A percentile compares a stretch with the other conserved stretches of the same genome.
Evolutionary conservation across 2,113 vertebrate genomes (phyloP).

Genomic region (Etheostoma spectabile): DNA sequence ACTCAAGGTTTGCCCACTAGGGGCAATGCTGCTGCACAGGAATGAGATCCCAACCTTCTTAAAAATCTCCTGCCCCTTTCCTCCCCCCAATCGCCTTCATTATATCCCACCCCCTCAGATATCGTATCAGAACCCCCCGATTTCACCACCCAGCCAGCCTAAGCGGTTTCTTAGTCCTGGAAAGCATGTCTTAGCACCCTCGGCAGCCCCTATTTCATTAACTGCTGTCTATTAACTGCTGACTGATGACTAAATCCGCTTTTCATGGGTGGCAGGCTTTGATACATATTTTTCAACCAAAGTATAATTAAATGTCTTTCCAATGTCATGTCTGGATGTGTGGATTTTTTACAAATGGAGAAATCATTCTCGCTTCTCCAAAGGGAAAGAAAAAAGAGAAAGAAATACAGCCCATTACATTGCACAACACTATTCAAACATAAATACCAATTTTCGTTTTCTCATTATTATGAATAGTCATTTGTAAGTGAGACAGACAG

Average conservation of each 20-base stretch:
- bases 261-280: slow-evolving; percentile 69
- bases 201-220: slow-evolving; percentile 70
- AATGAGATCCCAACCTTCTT: slow-evolving; percentile 61
- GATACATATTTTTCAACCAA: slow-evolving; percentile 75
- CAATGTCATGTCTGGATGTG: slow-evolving; percentile 76
- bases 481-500: slow-evolving; percentile 67
- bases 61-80: slow-evolving; percentile 41
- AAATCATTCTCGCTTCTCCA: slow-evolving; percentile 60
- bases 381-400: slow-evolving; percentile 25
- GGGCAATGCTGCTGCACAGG: slow-evolving; percentile 71
- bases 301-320: slow-evolving; percentile 82
- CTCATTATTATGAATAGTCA: slow-evolving; percentile 66
- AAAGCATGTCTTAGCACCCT: slow-evolving; percentile 74
- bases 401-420: slow-evolving; percentile 59
- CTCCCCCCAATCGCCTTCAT: slow-evolving; percentile 53
- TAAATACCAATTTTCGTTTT: slow-evolving; percentile 62
- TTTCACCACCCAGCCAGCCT: slow-evolving; percentile 68
- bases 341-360: slow-evolving; percentile 64
- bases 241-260: slow-evolving; percentile 74
- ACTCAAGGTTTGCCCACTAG: slow-evolving; percentile 59
- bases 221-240: slow-evolving; percentile 79
- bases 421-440: slow-evolving; percentile 60
- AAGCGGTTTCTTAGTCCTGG: slow-evolving; percentile 77
- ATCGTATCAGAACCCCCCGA: slow-evolving; percentile 65
- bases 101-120: slow-evolving; percentile 51